Evolutionary conservation across 2,113 vertebrate genomes (phyloP).

Genomic region (Abramis brama): DNA sequence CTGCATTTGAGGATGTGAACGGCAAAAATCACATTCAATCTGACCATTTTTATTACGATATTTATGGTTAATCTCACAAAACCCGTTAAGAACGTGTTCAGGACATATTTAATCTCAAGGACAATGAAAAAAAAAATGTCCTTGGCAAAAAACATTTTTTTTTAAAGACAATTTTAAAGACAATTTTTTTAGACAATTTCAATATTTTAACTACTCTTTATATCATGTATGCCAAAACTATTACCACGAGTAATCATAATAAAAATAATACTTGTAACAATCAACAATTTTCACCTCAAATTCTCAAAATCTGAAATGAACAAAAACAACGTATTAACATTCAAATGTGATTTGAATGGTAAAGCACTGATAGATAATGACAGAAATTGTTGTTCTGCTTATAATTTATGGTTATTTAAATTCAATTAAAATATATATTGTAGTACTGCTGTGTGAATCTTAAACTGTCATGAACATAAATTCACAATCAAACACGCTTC

Average conservation of each 20-base stretch:
- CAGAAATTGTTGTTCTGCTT: neutral
- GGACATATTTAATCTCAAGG: neutral
- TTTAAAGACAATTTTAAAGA: too few relatives aligned
- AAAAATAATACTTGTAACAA: neutral
- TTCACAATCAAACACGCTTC: neutral
- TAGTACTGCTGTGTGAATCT: neutral
- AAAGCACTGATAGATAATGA: neutral
- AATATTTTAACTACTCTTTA: neutral
- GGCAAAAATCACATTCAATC: neutral
- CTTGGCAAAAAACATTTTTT: neutral
- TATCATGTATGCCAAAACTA: too few relatives aligned
- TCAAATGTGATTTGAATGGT: neutral
- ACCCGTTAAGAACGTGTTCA: neutral
- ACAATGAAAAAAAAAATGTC: neutral
- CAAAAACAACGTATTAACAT: neutral
- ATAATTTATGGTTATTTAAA: neutral
- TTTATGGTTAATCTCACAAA: neutral
- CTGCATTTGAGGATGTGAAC: neutral
- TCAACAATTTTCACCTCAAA: neutral
- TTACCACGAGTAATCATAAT: too few relatives aligned
- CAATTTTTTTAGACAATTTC: too few relatives aligned
- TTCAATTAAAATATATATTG: neutral
- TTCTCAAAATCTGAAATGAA: neutral
- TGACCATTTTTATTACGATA: neutral
- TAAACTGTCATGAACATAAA: too few relatives aligned